Evolutionary conservation across 2,888 invertebrate species (phyloP).

Genomic region (Mechanitis messenoides): DNA sequence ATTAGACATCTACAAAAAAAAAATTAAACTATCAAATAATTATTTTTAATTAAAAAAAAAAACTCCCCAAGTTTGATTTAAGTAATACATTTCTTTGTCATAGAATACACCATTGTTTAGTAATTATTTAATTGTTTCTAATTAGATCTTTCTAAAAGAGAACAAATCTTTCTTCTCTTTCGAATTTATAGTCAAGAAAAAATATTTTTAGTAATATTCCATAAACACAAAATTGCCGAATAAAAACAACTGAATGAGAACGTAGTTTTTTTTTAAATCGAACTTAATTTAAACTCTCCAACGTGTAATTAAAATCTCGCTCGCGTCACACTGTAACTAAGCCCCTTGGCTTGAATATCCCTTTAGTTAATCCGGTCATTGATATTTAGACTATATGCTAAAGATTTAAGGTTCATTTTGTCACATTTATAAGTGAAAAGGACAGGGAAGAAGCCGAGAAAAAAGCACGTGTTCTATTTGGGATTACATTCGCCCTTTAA

Average conservation of each 20-base stretch:
- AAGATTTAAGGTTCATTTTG: constrained; percentile 37
- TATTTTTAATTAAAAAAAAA: no score
- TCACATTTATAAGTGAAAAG: constrained; percentile 26
- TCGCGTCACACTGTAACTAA: constrained; percentile 68
- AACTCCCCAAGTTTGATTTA: no score
- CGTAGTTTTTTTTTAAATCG: constrained; percentile 27
- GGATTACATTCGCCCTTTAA: constrained; percentile 71
- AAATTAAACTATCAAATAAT: no score
- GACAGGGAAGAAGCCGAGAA: constrained; percentile 59
- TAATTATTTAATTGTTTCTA: no score
- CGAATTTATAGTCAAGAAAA: no score
- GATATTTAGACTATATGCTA: constrained; percentile 36
- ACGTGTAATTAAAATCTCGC: constrained; percentile 69
- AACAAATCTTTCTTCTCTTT: no score
- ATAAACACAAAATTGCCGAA: neutral
- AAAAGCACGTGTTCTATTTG: constrained; percentile 75
- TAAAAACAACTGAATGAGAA: neutral
- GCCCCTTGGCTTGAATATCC: constrained; percentile 58
- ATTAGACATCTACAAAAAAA: neutral
- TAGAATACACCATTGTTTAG: no score
- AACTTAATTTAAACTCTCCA: constrained; percentile 47
- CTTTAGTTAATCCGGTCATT: constrained; percentile 31
- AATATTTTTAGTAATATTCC: no score
- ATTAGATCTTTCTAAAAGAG: no score
- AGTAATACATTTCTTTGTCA: no score